Percentiles rank a stretch among this genome's conserved stretches.
These are phyloP conservation scores for Pentalonia nigronervosa DNA, from an alignment of 1,140 invertebrate species.

Conservation along the genomic window DNA sequence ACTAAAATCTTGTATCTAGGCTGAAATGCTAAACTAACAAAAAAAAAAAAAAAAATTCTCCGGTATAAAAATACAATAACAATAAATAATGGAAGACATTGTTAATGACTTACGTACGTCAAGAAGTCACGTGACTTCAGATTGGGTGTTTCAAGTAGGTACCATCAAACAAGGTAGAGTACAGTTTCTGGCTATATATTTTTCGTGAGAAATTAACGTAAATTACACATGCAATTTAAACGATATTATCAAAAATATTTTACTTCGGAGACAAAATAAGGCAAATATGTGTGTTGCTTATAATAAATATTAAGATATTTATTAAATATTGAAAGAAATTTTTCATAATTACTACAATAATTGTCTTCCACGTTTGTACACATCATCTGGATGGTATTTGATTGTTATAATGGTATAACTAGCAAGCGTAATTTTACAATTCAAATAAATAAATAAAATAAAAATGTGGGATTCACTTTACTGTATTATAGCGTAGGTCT, in stretches of 20 bases:
- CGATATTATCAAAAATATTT: background rate
- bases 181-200: background rate
- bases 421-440: background rate
- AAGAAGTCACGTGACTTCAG: background rate
- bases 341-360: background rate
- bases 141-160: background rate
- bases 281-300: background rate
- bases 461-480: background rate
- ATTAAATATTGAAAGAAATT: background rate
- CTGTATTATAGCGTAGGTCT: background rate
- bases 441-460: background rate
- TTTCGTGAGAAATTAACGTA: background rate
- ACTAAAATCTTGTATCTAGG: background rate
- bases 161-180: background rate
- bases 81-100: background rate
- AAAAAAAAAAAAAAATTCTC: background rate
- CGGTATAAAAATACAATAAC: background rate
- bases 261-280: background rate
- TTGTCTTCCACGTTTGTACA: background rate
- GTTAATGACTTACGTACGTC: background rate
- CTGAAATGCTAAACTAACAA: background rate
- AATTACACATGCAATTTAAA: background rate
- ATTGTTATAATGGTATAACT: background rate
- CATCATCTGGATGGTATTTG: background rate
- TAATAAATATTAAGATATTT: background rate